A percentile compares a stretch with the other conserved stretches of the same genome.
These are phyloP conservation scores for Zaprionus africanus DNA, from an alignment of 1,140 invertebrate species.

Conservation along the genomic window DNA sequence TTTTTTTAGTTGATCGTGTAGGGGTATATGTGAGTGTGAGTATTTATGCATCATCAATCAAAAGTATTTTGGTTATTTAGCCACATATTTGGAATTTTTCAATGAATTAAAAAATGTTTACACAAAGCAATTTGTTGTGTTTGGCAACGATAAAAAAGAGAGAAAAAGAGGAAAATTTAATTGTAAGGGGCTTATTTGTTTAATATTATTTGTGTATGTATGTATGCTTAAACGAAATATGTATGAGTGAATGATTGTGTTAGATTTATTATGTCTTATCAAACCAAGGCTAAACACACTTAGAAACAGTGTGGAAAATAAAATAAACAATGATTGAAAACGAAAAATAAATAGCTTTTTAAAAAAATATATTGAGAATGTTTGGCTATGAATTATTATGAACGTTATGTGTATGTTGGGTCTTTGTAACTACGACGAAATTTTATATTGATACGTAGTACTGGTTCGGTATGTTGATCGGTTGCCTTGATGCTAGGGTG, in stretches of 20 bases:
- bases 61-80: constrained; percentile 46
- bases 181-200: constrained; percentile 63
- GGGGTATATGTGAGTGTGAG: constrained; percentile 23
- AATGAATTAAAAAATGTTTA: constrained; percentile 62
- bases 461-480: constrained; percentile 21
- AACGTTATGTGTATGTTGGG: constrained; percentile 12
- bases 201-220: constrained; percentile 14
- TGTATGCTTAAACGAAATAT: constrained; percentile 40
- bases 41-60: constrained; percentile 59
- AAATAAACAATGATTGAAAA: constrained; percentile 16
- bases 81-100: constrained; percentile 67
- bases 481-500: constrained; percentile 79
- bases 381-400: constrained; percentile 30
- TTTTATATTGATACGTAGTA: constrained; percentile 13
- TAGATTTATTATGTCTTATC: not conserved
- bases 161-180: constrained; percentile 70
- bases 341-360: constrained; percentile 11
- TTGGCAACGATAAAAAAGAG: constrained; percentile 68
- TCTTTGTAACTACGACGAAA: constrained; percentile 29
- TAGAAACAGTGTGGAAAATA: constrained; percentile 8
- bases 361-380: constrained; percentile 5
- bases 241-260: constrained; percentile 3
- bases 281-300: constrained; percentile 23
- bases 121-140: constrained; percentile 47
- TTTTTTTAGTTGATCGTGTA: constrained; percentile 20